These are phyloP conservation scores for Halotydeus destructor DNA, from an alignment of 1,140 invertebrate species.

Conservation along the genomic window DNA sequence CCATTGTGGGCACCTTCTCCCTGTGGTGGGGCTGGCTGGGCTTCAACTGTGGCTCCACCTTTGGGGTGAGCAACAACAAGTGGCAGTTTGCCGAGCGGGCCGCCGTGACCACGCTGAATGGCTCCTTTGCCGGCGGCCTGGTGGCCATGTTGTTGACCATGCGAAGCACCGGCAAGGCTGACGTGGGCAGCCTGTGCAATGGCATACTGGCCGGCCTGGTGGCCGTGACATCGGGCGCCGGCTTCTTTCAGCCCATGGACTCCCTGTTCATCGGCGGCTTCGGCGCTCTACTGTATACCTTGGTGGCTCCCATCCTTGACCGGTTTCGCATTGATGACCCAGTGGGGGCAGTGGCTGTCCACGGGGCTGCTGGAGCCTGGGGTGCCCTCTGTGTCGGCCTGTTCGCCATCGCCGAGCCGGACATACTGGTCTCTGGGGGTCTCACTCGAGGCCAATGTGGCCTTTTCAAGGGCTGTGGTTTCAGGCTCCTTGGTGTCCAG, in stretches of 20 bases:
- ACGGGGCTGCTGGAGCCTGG: constrained; percentile 23
- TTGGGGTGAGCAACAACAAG: constrained; percentile 41
- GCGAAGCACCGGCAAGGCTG: background rate
- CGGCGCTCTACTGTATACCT: constrained; percentile 20
- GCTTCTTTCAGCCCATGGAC: constrained; percentile 20
- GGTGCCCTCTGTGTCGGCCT: constrained; percentile 16
- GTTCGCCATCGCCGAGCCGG: constrained; percentile 7
- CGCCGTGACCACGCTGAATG: constrained; percentile 67
- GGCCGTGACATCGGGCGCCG: constrained; percentile 19
- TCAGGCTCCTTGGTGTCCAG: constrained; percentile 65
- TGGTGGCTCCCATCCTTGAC: constrained; percentile 21
- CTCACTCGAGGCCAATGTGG: constrained; percentile 26
- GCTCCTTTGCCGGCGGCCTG: constrained; percentile 64
- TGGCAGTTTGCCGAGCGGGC: constrained; percentile 68
- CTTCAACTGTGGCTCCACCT: constrained; percentile 59
- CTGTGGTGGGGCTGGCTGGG: constrained; percentile 88
- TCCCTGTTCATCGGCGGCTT: constrained; percentile 22
- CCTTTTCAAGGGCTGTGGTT: constrained; percentile 45
- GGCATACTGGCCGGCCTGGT: constrained; percentile 8
- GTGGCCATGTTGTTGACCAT: constrained; percentile 25
- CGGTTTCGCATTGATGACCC: constrained; percentile 24
- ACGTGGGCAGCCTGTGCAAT: constrained; percentile 5
- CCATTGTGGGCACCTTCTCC: constrained; percentile 73
- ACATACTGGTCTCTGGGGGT: background rate
- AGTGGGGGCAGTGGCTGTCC: constrained; percentile 26